These are phyloP conservation scores for Lathronympha strigana DNA, from an alignment of 2,888 invertebrate species.

Conservation along the genomic window DNA sequence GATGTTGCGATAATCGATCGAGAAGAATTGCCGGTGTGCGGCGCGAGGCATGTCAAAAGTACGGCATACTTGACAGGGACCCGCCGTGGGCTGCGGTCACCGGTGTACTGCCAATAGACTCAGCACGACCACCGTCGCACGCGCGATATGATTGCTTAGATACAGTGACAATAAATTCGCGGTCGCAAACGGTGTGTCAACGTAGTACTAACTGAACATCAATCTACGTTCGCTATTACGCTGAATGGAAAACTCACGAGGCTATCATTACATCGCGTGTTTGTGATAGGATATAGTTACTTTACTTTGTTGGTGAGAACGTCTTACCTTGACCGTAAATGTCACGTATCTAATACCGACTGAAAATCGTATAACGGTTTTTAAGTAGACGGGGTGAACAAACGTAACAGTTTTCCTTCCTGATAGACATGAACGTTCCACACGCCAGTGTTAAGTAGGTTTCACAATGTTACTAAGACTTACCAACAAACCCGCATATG, in stretches of 20 bases:
- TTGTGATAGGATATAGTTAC: conserved; percentile 28
- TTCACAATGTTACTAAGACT: conserved; percentile 44
- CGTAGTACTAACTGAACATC: conserved; percentile 58
- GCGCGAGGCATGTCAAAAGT: conserved; percentile 44
- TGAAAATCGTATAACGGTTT: conserved; percentile 22
- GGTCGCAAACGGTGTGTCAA: conserved; percentile 58
- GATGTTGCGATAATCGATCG: conserved; percentile 17
- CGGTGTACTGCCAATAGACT: conserved; percentile 67
- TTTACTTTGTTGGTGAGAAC: conserved; percentile 29
- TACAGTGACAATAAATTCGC: conserved; percentile 62
- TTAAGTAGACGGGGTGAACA: background rate
- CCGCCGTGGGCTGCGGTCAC: conserved; percentile 71
- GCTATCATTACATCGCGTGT: conserved; percentile 10
- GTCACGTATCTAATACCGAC: conserved; percentile 10
- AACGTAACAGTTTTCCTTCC: background rate
- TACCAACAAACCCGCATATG: conserved; percentile 59
- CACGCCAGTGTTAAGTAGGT: too few relatives aligned
- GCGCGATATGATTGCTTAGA: conserved; percentile 61
- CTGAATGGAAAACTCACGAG: conserved; percentile 48
- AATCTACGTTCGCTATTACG: conserved; percentile 54
- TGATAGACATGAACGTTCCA: background rate
- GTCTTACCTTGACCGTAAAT: conserved; percentile 33
- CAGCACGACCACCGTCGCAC: conserved; percentile 49
- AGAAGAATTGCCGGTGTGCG: conserved; percentile 17
- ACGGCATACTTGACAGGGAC: conserved; percentile 55